Conservation (phyloP, 2,113 vertebrate species). For the Phaethon lepturus region DNA sequence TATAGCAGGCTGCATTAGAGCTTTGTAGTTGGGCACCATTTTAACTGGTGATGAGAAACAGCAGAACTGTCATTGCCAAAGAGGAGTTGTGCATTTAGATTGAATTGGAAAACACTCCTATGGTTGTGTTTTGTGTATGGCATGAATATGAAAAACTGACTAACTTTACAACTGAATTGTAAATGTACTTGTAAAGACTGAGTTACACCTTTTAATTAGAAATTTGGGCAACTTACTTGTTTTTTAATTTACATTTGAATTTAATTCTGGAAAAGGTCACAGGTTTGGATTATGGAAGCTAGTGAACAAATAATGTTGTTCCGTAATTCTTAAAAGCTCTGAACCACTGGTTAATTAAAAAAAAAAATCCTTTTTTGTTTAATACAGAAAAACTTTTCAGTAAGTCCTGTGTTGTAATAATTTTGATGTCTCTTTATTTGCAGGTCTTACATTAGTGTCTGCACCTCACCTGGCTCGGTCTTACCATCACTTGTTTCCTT, state of each 20-base stretch:
- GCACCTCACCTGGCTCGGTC: slow-evolving; percentile 96
- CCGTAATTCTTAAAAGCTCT: neutral
- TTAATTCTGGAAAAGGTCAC: neutral
- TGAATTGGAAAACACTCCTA: neutral
- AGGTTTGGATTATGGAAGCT: neutral
- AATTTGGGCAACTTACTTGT: neutral
- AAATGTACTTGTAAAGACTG: neutral
- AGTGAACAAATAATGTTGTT: neutral
- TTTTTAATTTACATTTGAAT: neutral
- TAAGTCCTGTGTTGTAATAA: neutral
- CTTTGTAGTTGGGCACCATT: neutral
- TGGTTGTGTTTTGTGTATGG: neutral
- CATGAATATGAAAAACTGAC: neutral
- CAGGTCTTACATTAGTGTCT: slow-evolving; percentile 94
- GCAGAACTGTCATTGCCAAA: neutral
- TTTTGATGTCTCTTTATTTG: neutral
- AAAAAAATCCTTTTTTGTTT: neutral
- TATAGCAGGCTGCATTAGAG: neutral
- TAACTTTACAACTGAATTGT: neutral
- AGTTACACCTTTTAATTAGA: neutral
- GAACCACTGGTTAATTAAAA: neutral
- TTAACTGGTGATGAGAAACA: neutral
- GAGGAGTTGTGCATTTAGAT: neutral
- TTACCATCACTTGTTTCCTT: slow-evolving; percentile 97
- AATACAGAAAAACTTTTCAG: neutral